Evolutionary conservation across 2,797 vertebrate genomes (phyloP).

Genomic region (Otolemur crassicaudatus): DNA sequence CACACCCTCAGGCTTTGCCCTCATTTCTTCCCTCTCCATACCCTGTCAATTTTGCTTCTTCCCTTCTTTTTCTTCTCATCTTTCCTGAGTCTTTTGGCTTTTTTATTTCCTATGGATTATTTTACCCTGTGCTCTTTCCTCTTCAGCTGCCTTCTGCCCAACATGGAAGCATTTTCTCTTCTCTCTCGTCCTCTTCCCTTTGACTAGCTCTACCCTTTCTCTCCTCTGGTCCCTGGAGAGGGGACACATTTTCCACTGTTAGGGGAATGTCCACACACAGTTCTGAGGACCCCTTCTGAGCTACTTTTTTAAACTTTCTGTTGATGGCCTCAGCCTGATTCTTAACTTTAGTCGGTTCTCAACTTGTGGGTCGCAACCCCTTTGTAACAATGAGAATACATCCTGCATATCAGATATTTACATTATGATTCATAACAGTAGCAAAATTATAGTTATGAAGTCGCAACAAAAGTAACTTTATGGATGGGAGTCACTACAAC

Average conservation of each 20-base stretch:
- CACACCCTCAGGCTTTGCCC: neutral
- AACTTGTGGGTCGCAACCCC: too few species aligned
- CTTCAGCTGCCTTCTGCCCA: neutral
- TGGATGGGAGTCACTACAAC: too few species aligned
- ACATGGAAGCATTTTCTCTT: neutral
- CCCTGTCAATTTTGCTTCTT: neutral
- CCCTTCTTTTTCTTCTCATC: neutral
- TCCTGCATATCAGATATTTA: too few species aligned
- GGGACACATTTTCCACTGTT: neutral
- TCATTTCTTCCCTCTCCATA: neutral
- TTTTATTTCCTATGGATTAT: neutral
- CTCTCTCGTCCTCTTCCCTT: neutral
- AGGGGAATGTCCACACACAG: neutral
- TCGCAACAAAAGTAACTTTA: too few species aligned
- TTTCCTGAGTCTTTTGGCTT: neutral
- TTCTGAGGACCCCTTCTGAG: neutral
- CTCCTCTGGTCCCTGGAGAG: neutral
- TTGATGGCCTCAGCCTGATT: neutral
- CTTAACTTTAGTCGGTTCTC: neutral
- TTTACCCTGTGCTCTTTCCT: neutral
- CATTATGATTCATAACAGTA: too few species aligned
- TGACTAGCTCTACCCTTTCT: neutral
- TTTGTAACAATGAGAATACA: too few species aligned
- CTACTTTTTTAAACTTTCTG: constrained; percentile 7
- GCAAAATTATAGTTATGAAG: too few species aligned